Base-by-base conservation (phyloP, 2,888 invertebrate species). In the Physocephala rufipes region DNA sequence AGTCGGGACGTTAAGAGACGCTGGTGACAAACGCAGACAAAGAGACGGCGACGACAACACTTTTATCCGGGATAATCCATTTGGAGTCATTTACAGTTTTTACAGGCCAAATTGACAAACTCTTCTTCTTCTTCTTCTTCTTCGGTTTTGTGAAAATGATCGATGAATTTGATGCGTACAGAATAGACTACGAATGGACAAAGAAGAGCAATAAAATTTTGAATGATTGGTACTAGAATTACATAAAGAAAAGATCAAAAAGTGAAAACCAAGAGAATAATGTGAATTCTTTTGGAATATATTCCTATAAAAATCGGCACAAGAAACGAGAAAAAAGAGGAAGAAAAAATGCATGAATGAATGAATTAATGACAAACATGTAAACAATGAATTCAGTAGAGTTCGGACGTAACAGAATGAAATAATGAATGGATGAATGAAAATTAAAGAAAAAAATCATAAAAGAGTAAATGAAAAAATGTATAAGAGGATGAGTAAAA, bases 121-220 rank as follows among this genome's bases (percentile, higher is more conserved):
- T 36, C 36, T 36, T 36, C n/a, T n/a, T n/a, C n/a, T n/a, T n/a
- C n/a, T n/a, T n/a, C n/a, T n/a, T n/a, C n/a, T n/a, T n/a, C n/a
- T n/a, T n/a, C n/a, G 9, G 36, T 36, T 4, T 9, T 21, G 45
- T 26, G 13, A 19, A 67, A 59, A 59, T 67, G 61, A 67, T 67
- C 67, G 67, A 67, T 67, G 67, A 59, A 58, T 45, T 7, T 26
- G 24, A 3, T 45, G 58, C 43, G 13, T 66, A 45, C 4, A n/a
- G 19, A 30, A n/a, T n/a, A n/a, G n/a, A n/a, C n/a, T n/a, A n/a
- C n/a, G n/a, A n/a, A n/a, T n/a, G 13, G 26, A 47, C 67, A 67
- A 59, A 61, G 58, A 67, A 67, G 59, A 30, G 67, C 67, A 67
- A 67, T 67, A 67, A 67, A 67, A 67, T 28, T 47, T 59, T 12